phyloP scores from a whole-genome alignment of 2,888 invertebrate species.

The Thereva nobilitata region DNA sequence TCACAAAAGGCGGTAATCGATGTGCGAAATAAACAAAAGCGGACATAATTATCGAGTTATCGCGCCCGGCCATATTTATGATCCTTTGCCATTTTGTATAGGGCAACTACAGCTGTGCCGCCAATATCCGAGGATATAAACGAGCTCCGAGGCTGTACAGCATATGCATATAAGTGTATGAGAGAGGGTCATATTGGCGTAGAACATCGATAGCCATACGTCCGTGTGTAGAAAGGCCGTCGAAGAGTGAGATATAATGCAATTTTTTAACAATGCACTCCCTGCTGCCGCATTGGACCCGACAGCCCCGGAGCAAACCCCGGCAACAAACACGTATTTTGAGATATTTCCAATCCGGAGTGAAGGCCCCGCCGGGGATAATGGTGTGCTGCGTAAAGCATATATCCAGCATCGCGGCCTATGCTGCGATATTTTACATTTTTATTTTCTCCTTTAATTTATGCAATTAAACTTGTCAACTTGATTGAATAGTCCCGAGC shows the following conservation, averaged over 20 bases:
- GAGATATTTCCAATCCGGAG: conserved; percentile 30
- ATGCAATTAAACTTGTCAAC: conserved; percentile 26
- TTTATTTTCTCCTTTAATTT: conserved; percentile 18
- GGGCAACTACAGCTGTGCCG: conserved; percentile 32
- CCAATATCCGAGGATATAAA: conserved; percentile 24
- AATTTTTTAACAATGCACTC: conserved; percentile 36
- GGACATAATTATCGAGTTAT: conserved; percentile 60
- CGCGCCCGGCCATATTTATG: conserved; percentile 50
- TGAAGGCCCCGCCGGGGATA: conserved; percentile 33
- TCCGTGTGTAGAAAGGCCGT: conserved; percentile 14
- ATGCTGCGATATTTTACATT: background rate
- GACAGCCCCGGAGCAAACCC: conserved; percentile 1
- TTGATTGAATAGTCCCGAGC: conserved; percentile 18
- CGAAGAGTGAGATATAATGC: conserved; percentile 33
- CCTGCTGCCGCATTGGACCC: conserved; percentile 13
- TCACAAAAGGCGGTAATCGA: conserved; percentile 56
- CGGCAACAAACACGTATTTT: conserved; percentile 21
- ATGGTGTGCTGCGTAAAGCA: conserved; percentile 33
- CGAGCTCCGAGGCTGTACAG: background rate
- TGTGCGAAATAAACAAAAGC: conserved; percentile 59
- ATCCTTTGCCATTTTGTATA: conserved; percentile 43
- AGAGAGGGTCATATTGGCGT: conserved; percentile 5
- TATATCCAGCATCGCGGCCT: conserved; percentile 1
- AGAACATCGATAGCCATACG: conserved; percentile 9
- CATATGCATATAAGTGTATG: conserved; percentile 1